Conservation (phyloP, 2,888 invertebrate species). For the Imbricaverruca yamaguchii region DNA sequence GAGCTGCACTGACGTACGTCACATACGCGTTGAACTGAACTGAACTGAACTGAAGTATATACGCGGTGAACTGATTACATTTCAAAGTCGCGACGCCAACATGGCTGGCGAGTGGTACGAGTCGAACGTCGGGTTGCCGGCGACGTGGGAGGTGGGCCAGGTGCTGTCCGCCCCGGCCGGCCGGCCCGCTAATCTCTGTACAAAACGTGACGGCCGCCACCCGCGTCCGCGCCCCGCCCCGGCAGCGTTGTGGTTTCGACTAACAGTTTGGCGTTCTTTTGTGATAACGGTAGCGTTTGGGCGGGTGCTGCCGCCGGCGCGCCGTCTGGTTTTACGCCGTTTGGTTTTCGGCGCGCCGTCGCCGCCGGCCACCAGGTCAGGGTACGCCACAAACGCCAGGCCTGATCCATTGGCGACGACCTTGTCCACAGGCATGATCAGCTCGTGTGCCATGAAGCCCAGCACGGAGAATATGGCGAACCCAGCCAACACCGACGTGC, state of each 20-base stretch:
- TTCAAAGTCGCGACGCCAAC: no score
- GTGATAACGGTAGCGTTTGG: neutral
- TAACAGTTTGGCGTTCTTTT: slow-evolving; percentile 1
- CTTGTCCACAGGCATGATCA: slow-evolving; percentile 58
- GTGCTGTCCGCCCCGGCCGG: no score
- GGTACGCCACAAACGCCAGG: slow-evolving; percentile 73
- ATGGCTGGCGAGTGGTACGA: no score
- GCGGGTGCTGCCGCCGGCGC: neutral
- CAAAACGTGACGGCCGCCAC: neutral
- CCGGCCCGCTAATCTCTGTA: slow-evolving; percentile 3
- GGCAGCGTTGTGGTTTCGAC: neutral
- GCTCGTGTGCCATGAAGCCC: slow-evolving; percentile 68
- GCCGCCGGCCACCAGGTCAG: slow-evolving; percentile 66
- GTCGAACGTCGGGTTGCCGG: no score
- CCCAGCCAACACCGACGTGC: slow-evolving; percentile 78
- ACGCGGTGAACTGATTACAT: no score
- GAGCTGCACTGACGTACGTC: no score
- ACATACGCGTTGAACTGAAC: no score
- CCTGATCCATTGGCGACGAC: slow-evolving; percentile 56
- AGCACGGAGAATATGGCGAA: slow-evolving; percentile 72
- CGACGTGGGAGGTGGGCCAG: no score
- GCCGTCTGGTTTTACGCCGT: no score
- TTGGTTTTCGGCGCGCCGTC: no score
- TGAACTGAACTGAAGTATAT: no score
- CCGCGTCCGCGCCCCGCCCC: neutral